A percentile compares a stretch with the other conserved stretches of the same genome.
phyloP scores from a whole-genome alignment of 92 coral and sea anemone species.

The Epizoanthus fatuus region DNA sequence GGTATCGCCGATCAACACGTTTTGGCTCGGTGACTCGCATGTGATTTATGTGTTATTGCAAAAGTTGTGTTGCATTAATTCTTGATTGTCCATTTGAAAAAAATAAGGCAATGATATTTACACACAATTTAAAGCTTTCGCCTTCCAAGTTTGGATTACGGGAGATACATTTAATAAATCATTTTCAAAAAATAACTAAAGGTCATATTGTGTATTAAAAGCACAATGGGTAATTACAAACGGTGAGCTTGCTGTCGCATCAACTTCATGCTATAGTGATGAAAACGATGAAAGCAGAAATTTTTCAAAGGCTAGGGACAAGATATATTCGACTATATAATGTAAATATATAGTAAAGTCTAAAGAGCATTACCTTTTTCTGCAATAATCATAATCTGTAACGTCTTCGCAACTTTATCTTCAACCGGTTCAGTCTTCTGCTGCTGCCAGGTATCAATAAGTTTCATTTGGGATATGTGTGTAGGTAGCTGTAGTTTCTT shows the following conservation, averaged over 20 bases:
- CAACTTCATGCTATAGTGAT: not conserved
- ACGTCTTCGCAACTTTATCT: constrained; percentile 1
- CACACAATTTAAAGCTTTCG: no score
- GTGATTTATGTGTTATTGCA: constrained; percentile 13
- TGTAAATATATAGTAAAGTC: not conserved
- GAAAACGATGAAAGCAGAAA: not conserved
- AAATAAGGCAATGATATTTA: not conserved
- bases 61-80: not conserved
- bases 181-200: no score
- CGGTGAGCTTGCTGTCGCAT: not conserved
- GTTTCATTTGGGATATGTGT: not conserved
- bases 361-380: constrained; percentile 8
- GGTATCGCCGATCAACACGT: constrained; percentile 24
- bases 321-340: no score
- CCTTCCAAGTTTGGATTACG: no score
- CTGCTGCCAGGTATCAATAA: not conserved
- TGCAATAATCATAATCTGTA: constrained; percentile 29
- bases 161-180: no score
- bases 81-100: not conserved
- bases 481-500: constrained; percentile 2
- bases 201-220: no score
- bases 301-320: not conserved
- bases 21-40: not conserved
- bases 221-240: not conserved
- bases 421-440: constrained; percentile 29